These are phyloP conservation scores for Perizoma affinitatum DNA, from an alignment of 2,888 invertebrate genomes.

Conservation along the genomic window DNA sequence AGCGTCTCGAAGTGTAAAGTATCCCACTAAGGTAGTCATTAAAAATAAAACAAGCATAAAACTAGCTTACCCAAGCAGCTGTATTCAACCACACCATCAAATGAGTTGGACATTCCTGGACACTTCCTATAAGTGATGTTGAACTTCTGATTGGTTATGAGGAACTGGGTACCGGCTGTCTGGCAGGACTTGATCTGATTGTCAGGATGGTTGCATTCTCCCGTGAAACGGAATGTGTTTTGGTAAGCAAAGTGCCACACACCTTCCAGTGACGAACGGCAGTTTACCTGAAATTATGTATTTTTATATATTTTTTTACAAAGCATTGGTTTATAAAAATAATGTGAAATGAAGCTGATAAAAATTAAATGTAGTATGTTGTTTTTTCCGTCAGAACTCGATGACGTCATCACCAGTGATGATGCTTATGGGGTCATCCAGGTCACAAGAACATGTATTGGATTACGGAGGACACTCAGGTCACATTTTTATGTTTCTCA, in stretches of 20 bases:
- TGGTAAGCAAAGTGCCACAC: slow-evolving; percentile 98
- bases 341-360: no score
- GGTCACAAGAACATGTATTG: no score
- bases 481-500: no score
- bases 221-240: slow-evolving; percentile 95
- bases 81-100: slow-evolving; percentile 96
- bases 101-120: slow-evolving; percentile 94
- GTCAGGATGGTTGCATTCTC: slow-evolving; percentile 95
- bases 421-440: no score
- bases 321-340: no score
- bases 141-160: slow-evolving; percentile 98
- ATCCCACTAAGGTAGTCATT: no score
- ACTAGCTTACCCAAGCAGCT: slow-evolving; percentile 89
- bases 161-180: slow-evolving; percentile 96
- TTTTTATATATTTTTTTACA: no score
- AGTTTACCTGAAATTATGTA: slow-evolving; percentile 86
- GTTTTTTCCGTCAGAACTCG: no score
- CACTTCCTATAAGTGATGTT: slow-evolving; percentile 97
- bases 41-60: not conserved
- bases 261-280: slow-evolving; percentile 95
- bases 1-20: no score
- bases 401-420: no score
- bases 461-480: no score
- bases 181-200: slow-evolving; percentile 97
- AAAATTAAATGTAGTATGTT: no score